phyloP scores from a whole-genome alignment of 2,888 invertebrate genomes.

The Epinotia demarniana region DNA sequence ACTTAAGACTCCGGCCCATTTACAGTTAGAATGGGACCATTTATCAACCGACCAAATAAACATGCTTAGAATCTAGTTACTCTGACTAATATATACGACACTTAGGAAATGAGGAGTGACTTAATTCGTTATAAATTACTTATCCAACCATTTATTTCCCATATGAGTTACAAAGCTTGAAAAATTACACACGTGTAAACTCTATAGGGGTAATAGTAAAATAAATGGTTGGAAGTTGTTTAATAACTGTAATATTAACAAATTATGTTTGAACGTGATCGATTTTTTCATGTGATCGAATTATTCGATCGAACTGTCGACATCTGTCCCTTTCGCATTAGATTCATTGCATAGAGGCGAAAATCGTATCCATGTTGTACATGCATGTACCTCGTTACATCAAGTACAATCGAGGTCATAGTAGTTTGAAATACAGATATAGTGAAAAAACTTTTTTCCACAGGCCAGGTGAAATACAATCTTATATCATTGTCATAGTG shows the following conservation, averaged over 20 bases:
- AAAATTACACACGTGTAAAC: too few relatives aligned
- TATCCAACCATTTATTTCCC: not conserved
- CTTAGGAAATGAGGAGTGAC: constrained; percentile 49
- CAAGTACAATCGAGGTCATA: not conserved
- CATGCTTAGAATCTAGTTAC: constrained; percentile 24
- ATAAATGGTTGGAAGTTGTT: not conserved
- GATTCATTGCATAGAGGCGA: not conserved
- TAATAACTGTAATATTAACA: constrained; percentile 23
- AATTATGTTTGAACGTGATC: not conserved
- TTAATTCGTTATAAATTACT: constrained; percentile 43
- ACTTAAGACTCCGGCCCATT: not conserved
- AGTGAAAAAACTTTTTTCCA: not conserved
- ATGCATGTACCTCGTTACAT: not conserved
- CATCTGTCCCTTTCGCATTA: not conserved
- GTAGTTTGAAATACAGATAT: not conserved
- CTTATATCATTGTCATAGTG: too few relatives aligned
- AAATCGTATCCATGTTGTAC: not conserved
- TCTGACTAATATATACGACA: constrained; percentile 45
- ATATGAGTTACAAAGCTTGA: not conserved
- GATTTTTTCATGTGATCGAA: not conserved
- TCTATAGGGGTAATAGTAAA: not conserved
- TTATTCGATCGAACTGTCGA: not conserved
- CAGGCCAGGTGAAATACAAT: too few relatives aligned
- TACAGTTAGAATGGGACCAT: not conserved
- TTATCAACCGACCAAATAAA: constrained; percentile 7